phyloP scores from a whole-genome alignment of 2,797 vertebrate species.

The Prionace glauca region DNA sequence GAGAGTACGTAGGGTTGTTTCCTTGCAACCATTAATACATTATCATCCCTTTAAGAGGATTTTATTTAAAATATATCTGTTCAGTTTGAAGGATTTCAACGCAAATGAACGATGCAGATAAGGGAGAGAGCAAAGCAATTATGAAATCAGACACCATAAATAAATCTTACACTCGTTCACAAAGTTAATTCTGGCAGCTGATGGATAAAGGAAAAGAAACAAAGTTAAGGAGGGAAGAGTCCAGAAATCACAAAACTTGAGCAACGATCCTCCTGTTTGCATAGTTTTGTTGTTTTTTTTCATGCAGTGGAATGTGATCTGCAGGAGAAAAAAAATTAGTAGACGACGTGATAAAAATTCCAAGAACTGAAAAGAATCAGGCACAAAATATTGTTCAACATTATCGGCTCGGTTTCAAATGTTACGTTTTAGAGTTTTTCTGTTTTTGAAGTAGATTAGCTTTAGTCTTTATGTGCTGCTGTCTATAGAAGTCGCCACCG shows the following conservation, averaged over 20 bases:
- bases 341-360: neutral
- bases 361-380: neutral
- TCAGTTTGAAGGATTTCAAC: neutral
- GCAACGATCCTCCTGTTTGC: neutral
- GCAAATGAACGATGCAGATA: neutral
- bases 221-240: neutral
- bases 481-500: neutral
- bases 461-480: neutral
- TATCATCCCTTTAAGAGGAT: neutral
- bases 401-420: neutral
- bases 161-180: neutral
- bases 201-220: neutral
- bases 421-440: neutral
- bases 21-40: neutral
- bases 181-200: neutral
- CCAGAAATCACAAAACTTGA: neutral
- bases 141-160: neutral
- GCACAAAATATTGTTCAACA: neutral
- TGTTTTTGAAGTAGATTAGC: neutral
- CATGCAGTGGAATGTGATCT: neutral
- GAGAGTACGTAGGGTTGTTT: conserved; percentile 43
- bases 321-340: neutral
- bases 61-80: conserved; percentile 14
- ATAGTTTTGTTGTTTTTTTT: neutral
- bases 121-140: neutral